Percentiles rank a stretch among this genome's conserved stretches.
These are phyloP conservation scores for Apodemus speciosus DNA, from an alignment of 2,113 vertebrate genomes.

Conservation along the genomic window DNA sequence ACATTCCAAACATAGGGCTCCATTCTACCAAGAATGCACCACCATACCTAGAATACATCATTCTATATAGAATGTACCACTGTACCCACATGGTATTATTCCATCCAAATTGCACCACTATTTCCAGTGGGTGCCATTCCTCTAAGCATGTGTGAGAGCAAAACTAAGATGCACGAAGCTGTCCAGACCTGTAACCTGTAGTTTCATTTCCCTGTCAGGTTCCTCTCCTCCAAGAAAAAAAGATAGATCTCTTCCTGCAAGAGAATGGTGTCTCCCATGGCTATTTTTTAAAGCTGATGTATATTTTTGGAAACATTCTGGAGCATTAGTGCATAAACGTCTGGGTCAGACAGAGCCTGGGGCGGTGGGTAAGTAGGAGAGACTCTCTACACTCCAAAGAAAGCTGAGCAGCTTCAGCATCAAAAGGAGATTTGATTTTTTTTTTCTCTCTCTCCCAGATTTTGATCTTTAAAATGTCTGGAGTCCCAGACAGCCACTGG, in stretches of 20 bases:
- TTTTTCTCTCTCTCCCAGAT: slow-evolving; percentile 52
- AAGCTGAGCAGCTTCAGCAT: slow-evolving; percentile 77
- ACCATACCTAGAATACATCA: background rate
- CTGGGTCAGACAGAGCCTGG: slow-evolving; percentile 76
- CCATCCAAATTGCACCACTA: background rate
- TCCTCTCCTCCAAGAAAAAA: background rate
- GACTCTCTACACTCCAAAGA: slow-evolving; percentile 75
- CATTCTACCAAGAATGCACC: background rate
- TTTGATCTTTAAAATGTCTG: slow-evolving; percentile 84
- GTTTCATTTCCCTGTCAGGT: background rate
- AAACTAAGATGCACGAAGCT: background rate
- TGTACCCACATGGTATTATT: background rate
- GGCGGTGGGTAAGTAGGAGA: slow-evolving; percentile 67
- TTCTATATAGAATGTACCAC: background rate
- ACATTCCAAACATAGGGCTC: background rate
- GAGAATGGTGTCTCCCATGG: background rate
- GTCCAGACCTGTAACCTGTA: rapidly evolving
- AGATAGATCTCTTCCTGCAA: background rate
- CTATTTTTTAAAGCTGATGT: slow-evolving; percentile 30
- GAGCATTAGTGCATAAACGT: slow-evolving; percentile 71
- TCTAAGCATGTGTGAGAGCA: background rate
- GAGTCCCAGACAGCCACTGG: slow-evolving; percentile 77
- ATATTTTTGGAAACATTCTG: slow-evolving; percentile 73
- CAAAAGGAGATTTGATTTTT: slow-evolving; percentile 82
- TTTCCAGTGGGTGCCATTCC: background rate